Percentiles rank a stretch among this genome's conserved stretches.
These are phyloP conservation scores for Murina feae DNA, from an alignment of 2,113 vertebrate species.

Conservation along the genomic window DNA sequence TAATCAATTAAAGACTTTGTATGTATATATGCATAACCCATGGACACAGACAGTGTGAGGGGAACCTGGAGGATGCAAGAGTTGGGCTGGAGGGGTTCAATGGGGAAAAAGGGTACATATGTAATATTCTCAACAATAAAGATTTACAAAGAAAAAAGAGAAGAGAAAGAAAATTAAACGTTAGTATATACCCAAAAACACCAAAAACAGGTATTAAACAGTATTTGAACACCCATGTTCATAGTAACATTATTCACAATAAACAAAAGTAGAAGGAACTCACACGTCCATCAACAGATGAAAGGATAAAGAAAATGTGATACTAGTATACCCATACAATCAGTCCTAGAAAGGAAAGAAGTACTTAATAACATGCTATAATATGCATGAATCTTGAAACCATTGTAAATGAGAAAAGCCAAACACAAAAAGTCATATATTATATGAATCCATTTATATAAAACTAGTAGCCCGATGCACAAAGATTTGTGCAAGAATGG, in stretches of 20 bases:
- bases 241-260: neutral
- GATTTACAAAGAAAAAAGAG: no score
- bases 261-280: neutral
- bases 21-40: no score
- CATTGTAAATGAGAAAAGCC: neutral
- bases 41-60: no score
- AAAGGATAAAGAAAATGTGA: neutral
- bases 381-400: neutral
- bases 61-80: rapidly evolving
- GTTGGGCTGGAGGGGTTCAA: no score
- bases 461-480: no score
- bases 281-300: neutral
- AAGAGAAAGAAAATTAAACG: neutral
- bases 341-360: neutral
- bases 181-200: neutral
- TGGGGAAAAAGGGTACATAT: no score
- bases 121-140: no score
- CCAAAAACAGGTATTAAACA: neutral
- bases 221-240: neutral
- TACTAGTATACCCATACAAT: neutral
- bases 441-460: neutral
- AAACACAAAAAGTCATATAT: neutral
- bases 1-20: no score
- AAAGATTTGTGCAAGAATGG: no score
- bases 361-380: neutral